Evolutionary conservation across 2,113 vertebrate genomes (phyloP).

Genomic region (Ictalurus punctatus): DNA sequence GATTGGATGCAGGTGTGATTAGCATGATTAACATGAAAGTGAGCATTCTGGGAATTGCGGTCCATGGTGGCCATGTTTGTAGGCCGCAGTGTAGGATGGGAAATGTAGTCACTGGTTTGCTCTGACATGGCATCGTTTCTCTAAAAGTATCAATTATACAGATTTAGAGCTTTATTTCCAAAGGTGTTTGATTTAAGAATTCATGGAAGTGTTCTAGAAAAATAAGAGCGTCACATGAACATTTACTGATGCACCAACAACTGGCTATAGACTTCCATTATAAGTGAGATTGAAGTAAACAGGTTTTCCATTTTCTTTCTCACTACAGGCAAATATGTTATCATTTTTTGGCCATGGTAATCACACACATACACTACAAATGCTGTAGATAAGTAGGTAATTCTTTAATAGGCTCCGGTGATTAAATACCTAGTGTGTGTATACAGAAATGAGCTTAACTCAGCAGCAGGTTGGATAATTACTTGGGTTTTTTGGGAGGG

Average conservation of each 20-base stretch:
- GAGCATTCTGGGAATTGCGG: no score
- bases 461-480: neutral
- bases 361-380: neutral
- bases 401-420: neutral
- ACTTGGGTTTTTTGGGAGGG: neutral
- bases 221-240: neutral
- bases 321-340: neutral
- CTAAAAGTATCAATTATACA: neutral
- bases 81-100: no score
- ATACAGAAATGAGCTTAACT: neutral
- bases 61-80: no score
- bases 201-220: neutral
- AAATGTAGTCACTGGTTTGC: no score
- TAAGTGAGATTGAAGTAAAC: neutral
- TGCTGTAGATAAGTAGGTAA: neutral
- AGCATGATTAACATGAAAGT: no score
- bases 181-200: neutral
- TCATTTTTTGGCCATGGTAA: neutral
- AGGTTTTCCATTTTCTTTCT: neutral
- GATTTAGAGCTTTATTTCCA: neutral
- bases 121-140: neutral
- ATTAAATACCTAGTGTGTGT: neutral
- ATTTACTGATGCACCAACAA: neutral
- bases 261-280: neutral
- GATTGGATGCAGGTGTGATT: no score